Percentiles rank a stretch among this genome's conserved stretches.
Conservation (phyloP, 2,113 vertebrate species). For the Erinaceus europaeus region DNA sequence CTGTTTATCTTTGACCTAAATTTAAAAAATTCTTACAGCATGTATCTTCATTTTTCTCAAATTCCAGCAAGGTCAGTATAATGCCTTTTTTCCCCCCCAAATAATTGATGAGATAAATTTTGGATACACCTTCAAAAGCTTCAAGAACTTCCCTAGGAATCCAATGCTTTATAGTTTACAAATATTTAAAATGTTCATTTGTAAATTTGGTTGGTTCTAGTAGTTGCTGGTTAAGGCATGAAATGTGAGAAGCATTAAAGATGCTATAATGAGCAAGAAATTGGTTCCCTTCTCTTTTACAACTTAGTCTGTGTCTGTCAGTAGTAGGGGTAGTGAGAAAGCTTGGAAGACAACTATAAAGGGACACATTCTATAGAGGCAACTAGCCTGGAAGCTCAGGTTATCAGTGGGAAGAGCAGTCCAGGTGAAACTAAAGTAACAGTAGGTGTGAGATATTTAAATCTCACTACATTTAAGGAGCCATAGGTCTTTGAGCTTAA, state of each 20-base stretch:
- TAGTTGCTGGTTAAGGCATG: no score
- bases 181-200: no score
- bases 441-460: not conserved
- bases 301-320: no score
- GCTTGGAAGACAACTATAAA: no score
- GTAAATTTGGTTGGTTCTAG: no score
- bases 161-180: not conserved
- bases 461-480: not conserved
- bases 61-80: not conserved
- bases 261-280: not conserved
- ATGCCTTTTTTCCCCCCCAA: not conserved
- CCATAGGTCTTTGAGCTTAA: not conserved
- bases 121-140: constrained; percentile 9
- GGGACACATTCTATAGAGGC: no score
- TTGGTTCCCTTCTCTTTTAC: not conserved
- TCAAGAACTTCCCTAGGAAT: not conserved
- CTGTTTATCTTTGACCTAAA: not conserved
- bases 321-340: no score
- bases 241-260: not conserved
- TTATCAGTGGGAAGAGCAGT: not conserved
- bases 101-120: not conserved
- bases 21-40: not conserved
- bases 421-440: not conserved
- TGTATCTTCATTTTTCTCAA: not conserved
- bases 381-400: no score